Percentiles rank a stretch among this genome's conserved stretches.
Conservation (phyloP, 2,888 invertebrate species). For the Pandemis cinnamomeana region DNA sequence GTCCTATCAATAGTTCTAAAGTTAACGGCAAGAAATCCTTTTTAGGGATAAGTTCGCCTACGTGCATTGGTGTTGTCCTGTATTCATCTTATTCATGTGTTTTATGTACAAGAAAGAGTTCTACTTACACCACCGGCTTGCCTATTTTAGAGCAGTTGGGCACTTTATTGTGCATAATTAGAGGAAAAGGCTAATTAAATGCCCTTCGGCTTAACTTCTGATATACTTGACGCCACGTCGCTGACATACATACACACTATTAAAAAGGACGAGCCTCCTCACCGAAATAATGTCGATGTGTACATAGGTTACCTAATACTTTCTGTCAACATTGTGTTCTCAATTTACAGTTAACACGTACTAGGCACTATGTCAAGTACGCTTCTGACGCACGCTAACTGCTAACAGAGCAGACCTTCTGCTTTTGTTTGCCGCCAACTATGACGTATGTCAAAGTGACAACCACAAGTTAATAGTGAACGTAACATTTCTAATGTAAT, state of each 20-base stretch:
- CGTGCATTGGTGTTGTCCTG: no score
- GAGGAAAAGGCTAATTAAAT: no score
- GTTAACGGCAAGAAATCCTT: no score
- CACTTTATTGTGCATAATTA: no score
- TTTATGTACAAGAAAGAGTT: no score
- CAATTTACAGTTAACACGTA: slow-evolving; percentile 32
- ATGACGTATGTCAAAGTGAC: slow-evolving; percentile 21
- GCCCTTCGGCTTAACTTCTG: no score
- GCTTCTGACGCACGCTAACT: slow-evolving; percentile 59
- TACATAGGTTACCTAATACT: slow-evolving; percentile 2
- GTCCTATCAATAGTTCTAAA: no score
- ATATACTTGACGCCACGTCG: no score
- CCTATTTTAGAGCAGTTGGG: no score
- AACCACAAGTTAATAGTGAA: slow-evolving; percentile 13
- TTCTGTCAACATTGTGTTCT: slow-evolving; percentile 13
- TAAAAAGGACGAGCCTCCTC: slow-evolving; percentile 3
- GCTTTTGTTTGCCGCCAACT: slow-evolving; percentile 45
- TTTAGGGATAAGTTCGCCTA: no score
- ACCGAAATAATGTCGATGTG: neutral
- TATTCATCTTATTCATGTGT: no score
- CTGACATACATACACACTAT: neutral
- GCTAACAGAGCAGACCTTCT: slow-evolving; percentile 56
- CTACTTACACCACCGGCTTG: no score
- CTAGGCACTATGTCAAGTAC: slow-evolving; percentile 56
- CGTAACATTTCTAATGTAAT: slow-evolving; percentile 13